phyloP scores from a whole-genome alignment of 2,888 invertebrate species.

The Norana najaformis region DNA sequence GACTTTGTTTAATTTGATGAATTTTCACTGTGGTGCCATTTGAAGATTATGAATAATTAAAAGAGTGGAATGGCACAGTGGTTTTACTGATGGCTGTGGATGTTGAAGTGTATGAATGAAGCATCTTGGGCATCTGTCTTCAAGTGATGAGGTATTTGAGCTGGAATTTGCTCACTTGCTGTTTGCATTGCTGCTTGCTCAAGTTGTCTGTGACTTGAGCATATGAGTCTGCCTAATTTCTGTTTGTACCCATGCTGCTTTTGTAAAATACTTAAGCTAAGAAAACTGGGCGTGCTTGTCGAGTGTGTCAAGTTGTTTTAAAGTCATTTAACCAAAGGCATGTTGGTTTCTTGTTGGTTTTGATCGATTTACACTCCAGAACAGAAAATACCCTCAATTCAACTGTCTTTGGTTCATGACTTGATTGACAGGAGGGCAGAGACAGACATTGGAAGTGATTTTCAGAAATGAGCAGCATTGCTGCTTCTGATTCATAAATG shows the following conservation, averaged over 20 bases:
- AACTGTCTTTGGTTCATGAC: too few relatives aligned
- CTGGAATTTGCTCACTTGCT: not conserved
- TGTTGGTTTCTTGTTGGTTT: not conserved
- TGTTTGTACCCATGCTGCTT: not conserved
- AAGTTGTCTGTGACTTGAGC: not conserved
- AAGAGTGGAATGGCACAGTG: not conserved
- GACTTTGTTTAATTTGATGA: not conserved
- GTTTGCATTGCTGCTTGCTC: slow-evolving; percentile 7
- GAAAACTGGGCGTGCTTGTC: too few relatives aligned
- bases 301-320: not conserved
- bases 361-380: not conserved
- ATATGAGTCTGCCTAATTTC: not conserved
- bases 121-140: not conserved
- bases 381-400: not conserved
- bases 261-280: not conserved
- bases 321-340: not conserved
- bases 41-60: not conserved
- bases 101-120: not conserved
- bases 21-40: not conserved
- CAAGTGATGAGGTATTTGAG: not conserved
- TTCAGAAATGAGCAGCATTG: not conserved
- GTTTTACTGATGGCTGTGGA: not conserved
- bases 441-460: not conserved
- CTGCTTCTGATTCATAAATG: not conserved
- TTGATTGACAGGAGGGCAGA: not conserved